Evolutionary conservation across 1,140 invertebrate genomes (phyloP).

Genomic region (Sycophila sp.): DNA sequence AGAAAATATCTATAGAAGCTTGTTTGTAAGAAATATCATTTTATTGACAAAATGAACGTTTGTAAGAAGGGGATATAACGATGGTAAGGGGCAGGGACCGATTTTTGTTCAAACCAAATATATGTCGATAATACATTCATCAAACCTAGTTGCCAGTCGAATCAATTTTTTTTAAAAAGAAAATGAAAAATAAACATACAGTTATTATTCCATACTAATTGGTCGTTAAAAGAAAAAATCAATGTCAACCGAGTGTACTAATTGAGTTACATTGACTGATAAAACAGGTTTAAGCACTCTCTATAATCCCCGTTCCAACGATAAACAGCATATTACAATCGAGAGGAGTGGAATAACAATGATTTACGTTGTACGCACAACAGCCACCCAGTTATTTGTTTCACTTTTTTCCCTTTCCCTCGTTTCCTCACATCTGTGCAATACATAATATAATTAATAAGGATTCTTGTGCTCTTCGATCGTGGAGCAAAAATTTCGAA

Average conservation of each 20-base stretch:
- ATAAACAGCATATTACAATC: conserved; percentile 40
- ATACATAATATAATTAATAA: conserved; percentile 35
- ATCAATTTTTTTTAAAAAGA: conserved; percentile 1
- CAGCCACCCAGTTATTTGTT: conserved; percentile 29
- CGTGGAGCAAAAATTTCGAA: conserved; percentile 39
- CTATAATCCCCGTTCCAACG: conserved; percentile 41
- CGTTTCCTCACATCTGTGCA: conserved; percentile 37
- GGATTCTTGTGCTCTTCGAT: conserved; percentile 26
- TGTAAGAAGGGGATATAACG: conserved; percentile 53
- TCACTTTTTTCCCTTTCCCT: conserved; percentile 30
- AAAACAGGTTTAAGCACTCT: conserved; percentile 36
- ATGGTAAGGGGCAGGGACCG: conserved; percentile 57
- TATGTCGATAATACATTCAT: conserved; percentile 17
- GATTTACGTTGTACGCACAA: conserved; percentile 37
- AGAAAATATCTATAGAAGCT: conserved; percentile 38
- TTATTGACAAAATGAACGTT: conserved; percentile 55
- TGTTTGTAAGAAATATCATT: conserved; percentile 48
- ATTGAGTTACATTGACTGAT: conserved; percentile 35
- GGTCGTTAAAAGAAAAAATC: conserved; percentile 22
- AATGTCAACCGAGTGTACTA: conserved; percentile 30
- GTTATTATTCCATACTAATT: conserved; percentile 15
- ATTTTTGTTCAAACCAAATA: conserved; percentile 28
- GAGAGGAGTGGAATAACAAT: conserved; percentile 40
- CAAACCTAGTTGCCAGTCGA: conserved; percentile 10
- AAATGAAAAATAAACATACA: conserved; percentile 13